Conservation (phyloP, 2,888 invertebrate genomes). For the Augochlorella aurata region DNA sequence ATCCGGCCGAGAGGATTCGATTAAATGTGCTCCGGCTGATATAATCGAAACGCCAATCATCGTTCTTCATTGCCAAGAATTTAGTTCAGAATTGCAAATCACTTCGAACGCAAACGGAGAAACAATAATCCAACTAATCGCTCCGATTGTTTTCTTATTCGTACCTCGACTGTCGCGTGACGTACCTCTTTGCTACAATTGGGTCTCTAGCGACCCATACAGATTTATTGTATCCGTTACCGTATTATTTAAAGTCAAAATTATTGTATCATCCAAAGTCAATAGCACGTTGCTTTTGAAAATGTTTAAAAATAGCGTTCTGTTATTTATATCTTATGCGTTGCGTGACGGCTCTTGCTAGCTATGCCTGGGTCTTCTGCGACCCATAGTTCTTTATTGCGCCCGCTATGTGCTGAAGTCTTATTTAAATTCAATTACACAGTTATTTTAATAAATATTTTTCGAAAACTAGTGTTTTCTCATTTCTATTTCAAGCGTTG, state of each 20-base stretch:
- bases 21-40: not conserved
- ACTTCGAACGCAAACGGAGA: not conserved
- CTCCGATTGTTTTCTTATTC: not conserved
- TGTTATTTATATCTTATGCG: no score
- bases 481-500: not conserved
- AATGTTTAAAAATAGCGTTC: no score
- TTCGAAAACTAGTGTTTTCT: not conserved
- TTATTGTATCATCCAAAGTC: no score
- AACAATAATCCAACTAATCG: not conserved
- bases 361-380: not conserved
- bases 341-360: not conserved
- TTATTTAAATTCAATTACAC: not conserved
- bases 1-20: conserved; percentile 6
- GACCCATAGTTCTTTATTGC: not conserved
- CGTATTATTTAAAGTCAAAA: no score
- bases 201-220: no score
- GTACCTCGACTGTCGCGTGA: not conserved
- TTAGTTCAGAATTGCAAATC: not conserved
- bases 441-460: not conserved
- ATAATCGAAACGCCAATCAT: not conserved
- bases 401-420: not conserved
- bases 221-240: no score
- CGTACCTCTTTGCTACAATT: no score
- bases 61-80: not conserved
- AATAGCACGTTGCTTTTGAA: no score